These are phyloP conservation scores for Orthosia gracilis DNA, from an alignment of 2,888 invertebrate genomes.

Conservation along the genomic window DNA sequence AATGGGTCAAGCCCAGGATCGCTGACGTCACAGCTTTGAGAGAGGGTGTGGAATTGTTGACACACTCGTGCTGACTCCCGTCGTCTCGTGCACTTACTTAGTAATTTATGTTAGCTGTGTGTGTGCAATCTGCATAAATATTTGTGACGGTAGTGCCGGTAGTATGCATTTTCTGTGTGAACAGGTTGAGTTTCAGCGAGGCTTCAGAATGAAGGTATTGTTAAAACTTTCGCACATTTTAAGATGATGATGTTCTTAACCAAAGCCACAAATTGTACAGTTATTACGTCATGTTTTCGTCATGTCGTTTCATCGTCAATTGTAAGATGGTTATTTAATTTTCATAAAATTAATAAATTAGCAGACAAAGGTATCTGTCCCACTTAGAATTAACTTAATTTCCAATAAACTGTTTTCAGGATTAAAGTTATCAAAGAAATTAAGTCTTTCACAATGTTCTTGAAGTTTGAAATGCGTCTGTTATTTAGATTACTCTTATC, in stretches of 20 bases:
- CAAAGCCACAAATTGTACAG: too few relatives aligned
- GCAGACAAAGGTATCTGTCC: conserved; percentile 2
- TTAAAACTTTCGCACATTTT: background rate
- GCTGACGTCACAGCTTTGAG: conserved; percentile 73
- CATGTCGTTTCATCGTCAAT: too few relatives aligned
- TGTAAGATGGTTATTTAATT: background rate
- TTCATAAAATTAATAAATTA: background rate
- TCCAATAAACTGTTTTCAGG: conserved; percentile 46
- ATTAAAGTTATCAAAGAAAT: conserved; percentile 48
- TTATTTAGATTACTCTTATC: conserved; percentile 46
- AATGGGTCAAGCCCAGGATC: conserved; percentile 72
- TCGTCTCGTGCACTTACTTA: conserved; percentile 61
- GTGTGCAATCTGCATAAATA: conserved; percentile 57
- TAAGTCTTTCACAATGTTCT: conserved; percentile 33
- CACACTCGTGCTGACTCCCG: conserved; percentile 70
- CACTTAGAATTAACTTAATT: background rate
- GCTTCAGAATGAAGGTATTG: background rate
- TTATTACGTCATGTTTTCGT: too few relatives aligned
- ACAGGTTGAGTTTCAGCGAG: background rate
- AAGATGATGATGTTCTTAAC: background rate
- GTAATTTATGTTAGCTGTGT: conserved; percentile 55
- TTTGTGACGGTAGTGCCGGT: background rate
- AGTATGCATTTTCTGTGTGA: conserved; percentile 6
- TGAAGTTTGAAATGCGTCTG: conserved; percentile 33
- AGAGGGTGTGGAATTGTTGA: conserved; percentile 69